Conservation (phyloP, 2,888 invertebrate species). For the Enchytraeus crypticus region DNA sequence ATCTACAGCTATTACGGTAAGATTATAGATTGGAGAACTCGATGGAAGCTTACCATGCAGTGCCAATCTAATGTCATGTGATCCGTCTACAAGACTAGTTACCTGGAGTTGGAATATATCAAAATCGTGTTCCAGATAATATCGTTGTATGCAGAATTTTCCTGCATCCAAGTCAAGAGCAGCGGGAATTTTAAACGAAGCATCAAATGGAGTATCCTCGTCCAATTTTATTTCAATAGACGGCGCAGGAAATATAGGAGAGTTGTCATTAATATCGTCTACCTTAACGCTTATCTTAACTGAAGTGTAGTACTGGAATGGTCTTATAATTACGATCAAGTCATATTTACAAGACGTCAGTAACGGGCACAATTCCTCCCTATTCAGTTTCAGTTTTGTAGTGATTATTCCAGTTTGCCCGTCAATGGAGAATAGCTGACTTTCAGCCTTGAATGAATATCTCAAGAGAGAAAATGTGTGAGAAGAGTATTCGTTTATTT, state of each 20-base stretch:
- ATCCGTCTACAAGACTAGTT: slow-evolving; percentile 4
- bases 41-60: slow-evolving; percentile 2
- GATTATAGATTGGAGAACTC: slow-evolving; percentile 52
- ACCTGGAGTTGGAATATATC: slow-evolving; percentile 11
- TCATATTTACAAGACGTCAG: too few relatives aligned
- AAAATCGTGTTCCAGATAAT: slow-evolving; percentile 1
- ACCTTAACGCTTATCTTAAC: slow-evolving; percentile 17
- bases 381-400: too few relatives aligned
- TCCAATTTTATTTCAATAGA: slow-evolving; percentile 12
- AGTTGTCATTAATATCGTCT: slow-evolving; percentile 22
- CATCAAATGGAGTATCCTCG: slow-evolving; percentile 15
- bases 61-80: not conserved
- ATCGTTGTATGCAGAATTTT: slow-evolving; percentile 6
- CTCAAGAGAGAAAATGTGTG: too few relatives aligned
- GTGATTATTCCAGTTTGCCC: too few relatives aligned
- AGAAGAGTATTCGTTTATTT: too few relatives aligned
- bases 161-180: slow-evolving; percentile 18
- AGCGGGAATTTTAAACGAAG: slow-evolving; percentile 12
- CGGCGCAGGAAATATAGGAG: slow-evolving; percentile 13
- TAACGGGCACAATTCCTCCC: too few relatives aligned
- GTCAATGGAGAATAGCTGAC: too few relatives aligned
- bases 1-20: slow-evolving; percentile 81
- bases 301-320: slow-evolving; percentile 14
- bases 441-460: too few relatives aligned
- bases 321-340: slow-evolving; percentile 18